These are phyloP conservation scores for Mamestra configurata DNA, from an alignment of 1,140 invertebrate genomes.

Conservation along the genomic window DNA sequence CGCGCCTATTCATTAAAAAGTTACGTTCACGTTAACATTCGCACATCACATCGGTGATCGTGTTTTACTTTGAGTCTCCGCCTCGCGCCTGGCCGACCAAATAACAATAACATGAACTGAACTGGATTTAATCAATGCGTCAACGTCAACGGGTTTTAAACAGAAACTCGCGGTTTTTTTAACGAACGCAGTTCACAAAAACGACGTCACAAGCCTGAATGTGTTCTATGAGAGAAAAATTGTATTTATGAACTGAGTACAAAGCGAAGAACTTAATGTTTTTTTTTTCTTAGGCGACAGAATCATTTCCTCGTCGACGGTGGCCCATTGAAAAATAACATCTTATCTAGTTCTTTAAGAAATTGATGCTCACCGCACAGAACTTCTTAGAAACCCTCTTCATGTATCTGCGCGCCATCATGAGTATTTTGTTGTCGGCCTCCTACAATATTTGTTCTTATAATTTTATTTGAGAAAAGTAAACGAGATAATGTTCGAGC, in stretches of 20 bases:
- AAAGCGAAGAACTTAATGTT: not conserved
- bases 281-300: not conserved
- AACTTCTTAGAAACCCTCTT: not conserved
- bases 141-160: slow-evolving; percentile 1
- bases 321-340: not conserved
- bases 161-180: not conserved
- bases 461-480: slow-evolving; percentile 4
- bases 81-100: not conserved
- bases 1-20: not conserved
- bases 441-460: not conserved
- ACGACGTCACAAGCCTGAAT: not conserved
- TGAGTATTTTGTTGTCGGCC: slow-evolving; percentile 9
- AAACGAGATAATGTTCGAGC: slow-evolving; percentile 5
- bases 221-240: not conserved
- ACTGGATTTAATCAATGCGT: slow-evolving; percentile 1
- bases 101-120: slow-evolving; percentile 20
- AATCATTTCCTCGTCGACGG: not conserved
- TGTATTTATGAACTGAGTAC: not conserved
- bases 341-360: slow-evolving; percentile 1
- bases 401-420: not conserved
- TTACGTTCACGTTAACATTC: slow-evolving; percentile 2
- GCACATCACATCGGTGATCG: not conserved
- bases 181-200: not conserved
- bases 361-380: not conserved
- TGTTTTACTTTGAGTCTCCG: not conserved